These are phyloP conservation scores for Miichthys miiuy DNA, from an alignment of 2,797 vertebrate species.

Conservation along the genomic window DNA sequence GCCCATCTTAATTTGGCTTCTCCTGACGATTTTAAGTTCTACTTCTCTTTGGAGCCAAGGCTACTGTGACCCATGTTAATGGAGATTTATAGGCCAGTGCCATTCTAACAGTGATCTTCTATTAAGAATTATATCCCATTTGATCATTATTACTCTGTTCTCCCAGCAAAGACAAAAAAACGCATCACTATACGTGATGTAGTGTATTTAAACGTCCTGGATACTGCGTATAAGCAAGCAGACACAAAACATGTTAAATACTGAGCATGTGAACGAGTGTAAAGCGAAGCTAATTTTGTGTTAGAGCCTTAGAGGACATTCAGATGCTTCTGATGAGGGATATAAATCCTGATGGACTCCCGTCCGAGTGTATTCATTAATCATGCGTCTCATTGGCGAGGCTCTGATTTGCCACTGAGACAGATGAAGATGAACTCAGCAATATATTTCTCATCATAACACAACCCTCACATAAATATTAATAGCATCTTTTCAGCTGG, in stretches of 20 bases:
- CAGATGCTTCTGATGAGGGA: slow-evolving; percentile 78
- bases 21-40: slow-evolving; percentile 67
- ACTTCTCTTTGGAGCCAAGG: slow-evolving; percentile 61
- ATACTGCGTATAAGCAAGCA: slow-evolving; percentile 18
- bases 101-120: slow-evolving; percentile 69
- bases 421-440: slow-evolving; percentile 86
- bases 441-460: slow-evolving; percentile 89
- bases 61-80: slow-evolving; percentile 73
- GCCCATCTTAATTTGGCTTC: slow-evolving; percentile 79
- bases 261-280: slow-evolving; percentile 42
- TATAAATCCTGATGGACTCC: slow-evolving; percentile 83
- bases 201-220: slow-evolving; percentile 44
- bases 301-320: slow-evolving; percentile 70
- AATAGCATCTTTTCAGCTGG: slow-evolving; percentile 86
- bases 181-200: slow-evolving; percentile 18
- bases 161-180: slow-evolving; percentile 36
- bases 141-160: slow-evolving; percentile 67
- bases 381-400: slow-evolving; percentile 82
- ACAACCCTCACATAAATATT: slow-evolving; percentile 87
- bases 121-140: slow-evolving; percentile 75
- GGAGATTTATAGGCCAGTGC: slow-evolving; percentile 69
- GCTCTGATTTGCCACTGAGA: slow-evolving; percentile 84
- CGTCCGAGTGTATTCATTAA: slow-evolving; percentile 77
- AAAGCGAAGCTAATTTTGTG: slow-evolving; percentile 65
- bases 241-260: slow-evolving; percentile 52